Conservation (phyloP, 2,888 invertebrate species). For the Aphidius colemani region DNA sequence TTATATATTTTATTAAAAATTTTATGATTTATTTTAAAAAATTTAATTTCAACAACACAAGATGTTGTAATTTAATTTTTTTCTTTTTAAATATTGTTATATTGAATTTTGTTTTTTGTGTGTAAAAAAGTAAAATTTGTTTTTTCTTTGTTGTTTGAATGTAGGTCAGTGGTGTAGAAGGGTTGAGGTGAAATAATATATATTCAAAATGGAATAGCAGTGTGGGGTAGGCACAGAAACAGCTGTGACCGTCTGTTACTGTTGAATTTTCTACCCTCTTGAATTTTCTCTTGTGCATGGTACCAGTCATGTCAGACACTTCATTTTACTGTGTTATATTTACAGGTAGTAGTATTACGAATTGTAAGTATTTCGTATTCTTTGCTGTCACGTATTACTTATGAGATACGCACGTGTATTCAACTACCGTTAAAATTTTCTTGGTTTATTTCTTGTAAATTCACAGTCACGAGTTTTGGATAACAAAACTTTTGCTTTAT, state of each 20-base stretch:
- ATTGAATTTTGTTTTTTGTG: too few species aligned
- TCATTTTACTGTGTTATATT: not conserved
- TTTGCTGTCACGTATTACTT: conserved; percentile 33
- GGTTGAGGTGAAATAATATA: too few species aligned
- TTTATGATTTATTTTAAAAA: too few species aligned
- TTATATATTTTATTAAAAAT: too few species aligned
- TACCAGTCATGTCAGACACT: not conserved
- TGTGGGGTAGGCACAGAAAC: too few species aligned
- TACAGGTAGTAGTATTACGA: conserved; percentile 6
- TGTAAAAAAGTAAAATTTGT: too few species aligned
- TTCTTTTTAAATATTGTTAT: too few species aligned
- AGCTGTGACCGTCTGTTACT: not conserved
- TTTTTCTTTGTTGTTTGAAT: too few species aligned
- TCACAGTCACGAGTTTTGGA: not conserved
- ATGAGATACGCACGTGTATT: conserved; percentile 26
- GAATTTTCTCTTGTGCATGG: conserved; percentile 1
- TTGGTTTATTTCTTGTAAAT: conserved; percentile 7
- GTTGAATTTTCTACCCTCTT: conserved; percentile 7
- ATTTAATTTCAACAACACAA: too few species aligned
- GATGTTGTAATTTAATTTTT: too few species aligned
- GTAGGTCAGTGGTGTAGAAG: too few species aligned
- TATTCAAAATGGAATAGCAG: too few species aligned
- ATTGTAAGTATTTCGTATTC: conserved; percentile 22
- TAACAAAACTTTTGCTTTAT: conserved; percentile 4
- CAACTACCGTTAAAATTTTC: conserved; percentile 22